Evolutionary conservation across 2,797 vertebrate genomes (phyloP), one percentile per base, ranked within the genome.

Genomic region (Girardinus metallicus): DNA sequence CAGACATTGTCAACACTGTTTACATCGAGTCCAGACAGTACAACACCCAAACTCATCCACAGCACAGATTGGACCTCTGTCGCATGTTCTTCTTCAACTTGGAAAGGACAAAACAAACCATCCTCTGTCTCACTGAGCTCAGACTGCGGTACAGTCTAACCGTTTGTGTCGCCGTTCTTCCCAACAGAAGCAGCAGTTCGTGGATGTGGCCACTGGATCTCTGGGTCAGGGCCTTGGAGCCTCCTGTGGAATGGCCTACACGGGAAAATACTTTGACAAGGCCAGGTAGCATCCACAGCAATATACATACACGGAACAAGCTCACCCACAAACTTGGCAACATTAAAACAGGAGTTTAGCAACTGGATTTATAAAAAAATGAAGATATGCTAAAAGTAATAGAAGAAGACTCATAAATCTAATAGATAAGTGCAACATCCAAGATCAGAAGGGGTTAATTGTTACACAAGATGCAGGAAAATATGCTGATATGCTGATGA

Each of bases 211-310:
- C 90, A 98, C 98, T 77, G 98, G 98, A 82, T 98, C 98, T 74
- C 95, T 98, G 86, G 98, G 98, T 66, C 98, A 99, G 84, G 98
- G 98, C 21, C 96, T 99, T 41, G 98, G 98, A 75, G 97, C 97
- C 1, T 97, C 98, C 2, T 98, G 97, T 83, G 98, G 98, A 60
- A 99, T 99, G 97, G 98, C 98, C 76, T 99, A 98, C 91, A 97
- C 97, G 0, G 98, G 97, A 75, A 99, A 99, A 89, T 96, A 97
- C 95, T 99, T 99, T 87, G 98, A 99, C 93, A 98, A 97, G 95
- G 96, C 97, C 95, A 99, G 98, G 98, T 99, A 97, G 96, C 55
- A 60, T 21, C 73, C 78, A 68, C 68, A 76, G 36, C 82, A 44
- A 73, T 41, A 83, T 10, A 8, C 75, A 73, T 12, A 43, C 49